phyloP scores from a whole-genome alignment of 2,113 vertebrate genomes.

The Coryphaenoides rupestris region DNA sequence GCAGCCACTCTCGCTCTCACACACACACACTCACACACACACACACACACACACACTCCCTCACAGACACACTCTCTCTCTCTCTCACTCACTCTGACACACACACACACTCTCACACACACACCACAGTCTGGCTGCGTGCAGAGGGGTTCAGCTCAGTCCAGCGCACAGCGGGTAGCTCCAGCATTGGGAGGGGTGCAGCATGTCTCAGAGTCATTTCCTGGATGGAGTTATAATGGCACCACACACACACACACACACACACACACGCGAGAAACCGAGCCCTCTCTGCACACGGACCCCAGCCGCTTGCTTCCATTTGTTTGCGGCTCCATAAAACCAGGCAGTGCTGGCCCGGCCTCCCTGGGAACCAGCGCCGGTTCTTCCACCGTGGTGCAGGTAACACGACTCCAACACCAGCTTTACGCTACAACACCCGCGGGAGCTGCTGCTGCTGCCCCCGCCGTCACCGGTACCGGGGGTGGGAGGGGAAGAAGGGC shows the following conservation, averaged over 20 bases:
- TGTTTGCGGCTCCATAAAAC: slow-evolving; percentile 44
- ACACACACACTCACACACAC: slow-evolving; percentile 4
- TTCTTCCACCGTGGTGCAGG: slow-evolving; percentile 47
- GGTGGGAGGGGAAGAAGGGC: slow-evolving; percentile 28
- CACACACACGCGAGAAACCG: neutral
- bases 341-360: neutral
- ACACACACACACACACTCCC: neutral
- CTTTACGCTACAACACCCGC: slow-evolving; percentile 44
- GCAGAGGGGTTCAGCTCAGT: slow-evolving; percentile 56
- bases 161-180: slow-evolving; percentile 52
- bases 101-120: neutral
- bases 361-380: slow-evolving; percentile 46
- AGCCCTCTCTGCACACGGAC: slow-evolving; percentile 21
- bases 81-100: too few species aligned
- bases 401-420: slow-evolving; percentile 54
- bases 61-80: neutral
- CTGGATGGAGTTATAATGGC: slow-evolving; percentile 62
- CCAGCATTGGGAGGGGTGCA: slow-evolving; percentile 63
- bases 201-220: slow-evolving; percentile 63
- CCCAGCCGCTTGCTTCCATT: slow-evolving; percentile 47
- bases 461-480: slow-evolving; percentile 7
- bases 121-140: slow-evolving; percentile 20
- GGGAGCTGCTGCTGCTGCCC: too few species aligned
- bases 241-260: slow-evolving; percentile 30
- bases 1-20: neutral